These are phyloP conservation scores for Folsomia manolachei DNA, from an alignment of 2,888 invertebrate genomes.

Conservation along the genomic window DNA sequence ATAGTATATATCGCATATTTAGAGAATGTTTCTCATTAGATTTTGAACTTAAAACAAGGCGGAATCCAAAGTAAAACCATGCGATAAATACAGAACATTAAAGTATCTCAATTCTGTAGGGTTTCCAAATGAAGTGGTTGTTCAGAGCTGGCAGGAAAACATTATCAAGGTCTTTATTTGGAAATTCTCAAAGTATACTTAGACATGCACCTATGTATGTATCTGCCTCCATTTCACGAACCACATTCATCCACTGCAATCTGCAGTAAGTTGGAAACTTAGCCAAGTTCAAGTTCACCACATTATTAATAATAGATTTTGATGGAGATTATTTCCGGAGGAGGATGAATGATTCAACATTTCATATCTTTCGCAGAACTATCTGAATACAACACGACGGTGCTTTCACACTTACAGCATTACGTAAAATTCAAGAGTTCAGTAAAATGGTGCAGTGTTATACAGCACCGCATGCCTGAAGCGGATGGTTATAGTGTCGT, in stretches of 20 bases:
- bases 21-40: too few species aligned
- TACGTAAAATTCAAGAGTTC: neutral
- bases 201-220: slow-evolving; percentile 12
- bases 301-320: slow-evolving; percentile 20
- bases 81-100: too few species aligned
- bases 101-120: too few species aligned
- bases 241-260: too few species aligned
- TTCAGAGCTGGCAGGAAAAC: neutral
- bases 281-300: slow-evolving; percentile 15
- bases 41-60: too few species aligned
- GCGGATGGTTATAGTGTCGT: neutral
- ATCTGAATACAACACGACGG: neutral
- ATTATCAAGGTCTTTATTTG: slow-evolving; percentile 1
- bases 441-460: too few species aligned
- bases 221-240: too few species aligned
- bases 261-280: neutral
- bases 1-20: too few species aligned
- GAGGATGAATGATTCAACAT: neutral
- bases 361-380: too few species aligned
- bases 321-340: slow-evolving; percentile 13
- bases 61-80: too few species aligned
- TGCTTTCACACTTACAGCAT: neutral
- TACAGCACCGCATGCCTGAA: too few species aligned
- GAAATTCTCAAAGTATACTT: slow-evolving; percentile 5
- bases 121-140: too few species aligned